Conservation (phyloP, 2,797 vertebrate species). For the Coendou prehensilis region DNA sequence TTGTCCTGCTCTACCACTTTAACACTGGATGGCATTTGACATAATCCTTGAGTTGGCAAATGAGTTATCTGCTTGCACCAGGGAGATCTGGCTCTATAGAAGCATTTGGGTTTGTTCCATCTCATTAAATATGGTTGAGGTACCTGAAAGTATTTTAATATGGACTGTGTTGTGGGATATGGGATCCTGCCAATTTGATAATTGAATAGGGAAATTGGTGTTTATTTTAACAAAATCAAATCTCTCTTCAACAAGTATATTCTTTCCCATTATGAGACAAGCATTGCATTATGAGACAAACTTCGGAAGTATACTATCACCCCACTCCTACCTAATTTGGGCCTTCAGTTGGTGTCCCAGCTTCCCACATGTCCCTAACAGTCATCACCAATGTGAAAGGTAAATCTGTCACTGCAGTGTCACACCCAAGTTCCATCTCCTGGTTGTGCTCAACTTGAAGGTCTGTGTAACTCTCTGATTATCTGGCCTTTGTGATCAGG, state of each 20-base stretch:
- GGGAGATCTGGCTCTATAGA: slow-evolving; percentile 49
- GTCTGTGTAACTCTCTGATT: background rate
- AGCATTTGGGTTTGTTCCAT: slow-evolving; percentile 50
- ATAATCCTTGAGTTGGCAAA: slow-evolving; percentile 61
- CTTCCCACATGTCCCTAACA: background rate
- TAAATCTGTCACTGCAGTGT: background rate
- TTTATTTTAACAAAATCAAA: slow-evolving; percentile 75
- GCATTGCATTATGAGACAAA: background rate
- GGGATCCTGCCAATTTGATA: slow-evolving; percentile 67
- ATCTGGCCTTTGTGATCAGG: background rate
- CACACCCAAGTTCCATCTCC: background rate
- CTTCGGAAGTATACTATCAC: background rate
- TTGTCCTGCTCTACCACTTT: slow-evolving; percentile 35
- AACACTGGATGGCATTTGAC: slow-evolving; percentile 48
- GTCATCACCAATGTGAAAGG: background rate
- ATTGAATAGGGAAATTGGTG: slow-evolving; percentile 53
- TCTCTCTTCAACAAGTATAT: slow-evolving; percentile 31
- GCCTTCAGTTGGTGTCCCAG: background rate
- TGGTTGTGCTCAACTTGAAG: background rate
- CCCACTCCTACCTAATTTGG: slow-evolving; percentile 25
- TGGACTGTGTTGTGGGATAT: slow-evolving; percentile 16
- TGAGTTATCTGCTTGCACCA: slow-evolving; percentile 52
- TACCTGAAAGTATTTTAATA: slow-evolving; percentile 68
- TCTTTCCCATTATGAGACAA: slow-evolving; percentile 35
- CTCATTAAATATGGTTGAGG: slow-evolving; percentile 61